phyloP scores from a whole-genome alignment of 2,113 vertebrate genomes.

The Ploceus nigricollis region DNA sequence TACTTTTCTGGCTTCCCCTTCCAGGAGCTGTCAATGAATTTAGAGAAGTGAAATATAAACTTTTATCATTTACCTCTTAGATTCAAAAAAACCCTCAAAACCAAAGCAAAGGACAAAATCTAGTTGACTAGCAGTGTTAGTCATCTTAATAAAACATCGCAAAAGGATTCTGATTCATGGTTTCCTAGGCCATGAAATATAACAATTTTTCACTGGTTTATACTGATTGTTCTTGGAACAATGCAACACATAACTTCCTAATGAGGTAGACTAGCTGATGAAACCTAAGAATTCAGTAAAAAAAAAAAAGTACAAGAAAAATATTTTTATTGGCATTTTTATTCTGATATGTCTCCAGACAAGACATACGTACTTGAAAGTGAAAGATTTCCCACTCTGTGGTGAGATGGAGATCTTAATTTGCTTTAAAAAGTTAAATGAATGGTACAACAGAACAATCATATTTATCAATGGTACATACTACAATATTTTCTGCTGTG shows the following conservation, averaged over 20 bases:
- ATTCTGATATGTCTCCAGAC: background rate
- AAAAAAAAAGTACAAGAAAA: background rate
- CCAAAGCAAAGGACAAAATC: background rate
- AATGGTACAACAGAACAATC: background rate
- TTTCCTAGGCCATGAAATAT: background rate
- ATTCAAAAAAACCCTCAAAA: background rate
- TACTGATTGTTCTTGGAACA: background rate
- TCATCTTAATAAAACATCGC: background rate
- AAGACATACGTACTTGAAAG: background rate
- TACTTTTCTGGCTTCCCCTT: background rate
- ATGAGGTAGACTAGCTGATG: background rate
- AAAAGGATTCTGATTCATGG: background rate
- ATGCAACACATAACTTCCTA: background rate
- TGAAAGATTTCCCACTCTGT: background rate
- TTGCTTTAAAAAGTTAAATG: background rate
- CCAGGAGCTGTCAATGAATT: background rate
- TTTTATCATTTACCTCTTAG: background rate
- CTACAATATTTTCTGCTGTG: background rate
- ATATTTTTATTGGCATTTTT: background rate
- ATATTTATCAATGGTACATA: background rate
- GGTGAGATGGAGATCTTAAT: background rate
- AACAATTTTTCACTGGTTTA: background rate
- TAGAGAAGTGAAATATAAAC: background rate
- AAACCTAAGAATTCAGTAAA: background rate
- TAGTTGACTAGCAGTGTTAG: background rate